Base-by-base conservation (phyloP, 1,140 invertebrate species). In the Brachionus manjavacas region DNA sequence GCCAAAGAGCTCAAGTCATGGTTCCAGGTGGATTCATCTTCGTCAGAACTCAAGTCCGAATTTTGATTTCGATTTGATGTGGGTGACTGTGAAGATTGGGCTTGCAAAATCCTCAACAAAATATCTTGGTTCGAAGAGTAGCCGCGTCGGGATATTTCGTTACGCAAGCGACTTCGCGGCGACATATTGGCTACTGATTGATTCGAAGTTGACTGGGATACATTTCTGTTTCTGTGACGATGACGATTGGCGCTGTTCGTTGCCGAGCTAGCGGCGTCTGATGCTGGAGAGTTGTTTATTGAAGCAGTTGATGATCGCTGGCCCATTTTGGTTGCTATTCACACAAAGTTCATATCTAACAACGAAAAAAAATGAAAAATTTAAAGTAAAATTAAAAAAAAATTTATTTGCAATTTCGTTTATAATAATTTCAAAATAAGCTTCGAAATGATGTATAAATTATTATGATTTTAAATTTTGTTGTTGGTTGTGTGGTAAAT, bases 1-100 rank as follows among this genome's bases (percentile, higher is more conserved):
- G 79, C 79, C 20, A 81, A 43, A 4, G 79, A 81, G 52, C 52
- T 81, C 39, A 81, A 81, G 35, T 81, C 60, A 41, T 64, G 52
- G 25, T 76, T 76, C 72, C 72, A 76, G 12, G 49, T 68, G 9
- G 79, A 60, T 39, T 81, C 79, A 8, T 81, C 79, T n/a, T 81
- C 79, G 41, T 81, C 79, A 23, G 79, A 81, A n/a, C 79, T 81
- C 20, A 64, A n/a, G 25, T 81, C 79, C 12, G 79, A 81, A 14
- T 81, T 64, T 43, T 64, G 41, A 46, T 76, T 49, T 76, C 46
- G 41, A 76, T 76, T 76, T 76, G 72, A 76, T 25, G 41, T 43
- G 20, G 72, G 46, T 14, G 72, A 76, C 11, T 43, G 23, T n/a
- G 72, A 76, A 20, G 72, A 76, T 16, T 72, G 68, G 16, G 31